Evolutionary conservation across 2,113 vertebrate species (phyloP).

Genomic region (Poeciliopsis prolifica): DNA sequence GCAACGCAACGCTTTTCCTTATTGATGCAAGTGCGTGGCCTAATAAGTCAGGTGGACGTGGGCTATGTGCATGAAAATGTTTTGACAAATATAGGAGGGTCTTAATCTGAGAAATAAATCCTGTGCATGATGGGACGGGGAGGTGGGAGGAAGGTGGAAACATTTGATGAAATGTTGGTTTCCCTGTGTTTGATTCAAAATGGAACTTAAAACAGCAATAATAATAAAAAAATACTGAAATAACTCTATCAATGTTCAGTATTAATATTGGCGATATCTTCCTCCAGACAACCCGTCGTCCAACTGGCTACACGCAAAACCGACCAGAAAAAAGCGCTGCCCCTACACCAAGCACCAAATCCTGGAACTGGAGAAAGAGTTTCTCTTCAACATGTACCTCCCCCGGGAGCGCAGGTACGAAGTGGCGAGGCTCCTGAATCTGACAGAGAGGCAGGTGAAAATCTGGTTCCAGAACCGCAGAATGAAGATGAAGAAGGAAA

Average conservation of each 20-base stretch:
- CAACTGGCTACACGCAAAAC: slow-evolving; percentile 99
- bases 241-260: too few species aligned
- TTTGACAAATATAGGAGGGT: not conserved
- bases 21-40: not conserved
- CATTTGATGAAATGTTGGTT: too few species aligned
- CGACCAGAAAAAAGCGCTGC: slow-evolving; percentile 96
- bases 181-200: not conserved
- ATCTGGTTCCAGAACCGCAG: slow-evolving; percentile 99
- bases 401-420: slow-evolving; percentile 98
- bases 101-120: not conserved
- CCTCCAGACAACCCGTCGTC: slow-evolving; percentile 91
- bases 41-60: not conserved
- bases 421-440: slow-evolving; percentile 91
- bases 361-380: slow-evolving; percentile 97
- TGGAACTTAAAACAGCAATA: not conserved
- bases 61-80: not conserved
- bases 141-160: too few species aligned
- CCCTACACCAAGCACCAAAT: slow-evolving; percentile 98
- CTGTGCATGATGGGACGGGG: not conserved
- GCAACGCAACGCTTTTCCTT: slow-evolving; percentile 42
- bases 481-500: slow-evolving; percentile 99
- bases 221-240: too few species aligned
- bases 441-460: slow-evolving; percentile 99
- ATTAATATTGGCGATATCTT: slow-evolving; percentile 25
- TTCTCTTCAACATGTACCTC: slow-evolving; percentile 99